Percentiles rank a stretch among this genome's conserved stretches.
phyloP scores from a whole-genome alignment of 2,888 invertebrate genomes.

The Anodontia alba region DNA sequence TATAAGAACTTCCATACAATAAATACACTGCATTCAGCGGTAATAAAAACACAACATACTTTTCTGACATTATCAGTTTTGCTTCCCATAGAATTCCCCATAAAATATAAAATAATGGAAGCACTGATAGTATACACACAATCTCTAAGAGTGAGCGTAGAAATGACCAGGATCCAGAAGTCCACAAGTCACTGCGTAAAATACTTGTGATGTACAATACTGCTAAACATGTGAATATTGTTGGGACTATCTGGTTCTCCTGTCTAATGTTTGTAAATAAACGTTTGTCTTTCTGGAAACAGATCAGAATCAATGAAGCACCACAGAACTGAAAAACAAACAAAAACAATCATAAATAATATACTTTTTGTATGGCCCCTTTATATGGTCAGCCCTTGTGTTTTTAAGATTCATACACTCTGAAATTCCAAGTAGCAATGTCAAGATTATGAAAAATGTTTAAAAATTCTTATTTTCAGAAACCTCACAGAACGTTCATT shows the following conservation, averaged over 20 bases:
- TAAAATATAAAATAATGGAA: constrained; percentile 73
- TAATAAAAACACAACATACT: constrained; percentile 74
- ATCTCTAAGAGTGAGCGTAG: constrained; percentile 73
- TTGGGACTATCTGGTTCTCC: constrained; percentile 75
- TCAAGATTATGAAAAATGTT: no score
- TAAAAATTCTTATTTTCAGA: no score
- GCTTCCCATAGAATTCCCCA: constrained; percentile 76
- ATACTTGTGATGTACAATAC: constrained; percentile 69
- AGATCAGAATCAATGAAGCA: constrained; percentile 71
- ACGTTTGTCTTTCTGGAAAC: constrained; percentile 74
- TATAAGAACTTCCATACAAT: constrained; percentile 71
- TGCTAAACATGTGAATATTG: constrained; percentile 66
- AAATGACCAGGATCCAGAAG: constrained; percentile 51
- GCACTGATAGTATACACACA: constrained; percentile 55
- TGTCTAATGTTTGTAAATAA: constrained; percentile 67
- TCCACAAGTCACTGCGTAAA: constrained; percentile 69
- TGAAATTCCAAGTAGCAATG: no score
- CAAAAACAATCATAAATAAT: no score
- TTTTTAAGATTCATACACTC: no score
- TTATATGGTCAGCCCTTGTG: no score
- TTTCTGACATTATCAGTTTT: constrained; percentile 67
- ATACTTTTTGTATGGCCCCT: no score
- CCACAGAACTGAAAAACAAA: constrained; percentile 74
- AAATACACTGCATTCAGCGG: constrained; percentile 72
- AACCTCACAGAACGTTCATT: no score